These are phyloP conservation scores for Leucania comma DNA, from an alignment of 2,888 invertebrate species.

Conservation along the genomic window DNA sequence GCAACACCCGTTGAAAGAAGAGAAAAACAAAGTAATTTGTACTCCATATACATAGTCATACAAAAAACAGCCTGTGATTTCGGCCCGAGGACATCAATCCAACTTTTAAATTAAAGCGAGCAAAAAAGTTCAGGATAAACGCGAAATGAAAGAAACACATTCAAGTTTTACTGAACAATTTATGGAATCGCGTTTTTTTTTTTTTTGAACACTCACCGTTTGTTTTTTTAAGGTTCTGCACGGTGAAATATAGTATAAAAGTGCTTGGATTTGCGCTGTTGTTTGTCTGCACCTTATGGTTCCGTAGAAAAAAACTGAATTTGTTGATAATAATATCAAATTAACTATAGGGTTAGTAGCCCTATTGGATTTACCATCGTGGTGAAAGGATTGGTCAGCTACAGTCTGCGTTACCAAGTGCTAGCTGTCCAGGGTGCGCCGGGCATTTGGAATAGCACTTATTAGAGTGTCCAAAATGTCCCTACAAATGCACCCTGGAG, in stretches of 20 bases:
- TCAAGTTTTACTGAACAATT: conserved; percentile 67
- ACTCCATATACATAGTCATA: conserved; percentile 69
- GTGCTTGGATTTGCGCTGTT: no score
- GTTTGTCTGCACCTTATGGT: no score
- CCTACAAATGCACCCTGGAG: no score
- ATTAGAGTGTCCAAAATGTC: no score
- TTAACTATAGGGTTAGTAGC: no score
- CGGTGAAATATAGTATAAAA: neutral
- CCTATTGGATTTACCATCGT: no score
- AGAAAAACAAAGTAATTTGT: conserved; percentile 64
- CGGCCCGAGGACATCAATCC: conserved; percentile 80
- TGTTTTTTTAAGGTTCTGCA: conserved; percentile 28
- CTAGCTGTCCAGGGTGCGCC: no score
- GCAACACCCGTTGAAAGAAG: conserved; percentile 35
- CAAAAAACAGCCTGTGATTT: conserved; percentile 70
- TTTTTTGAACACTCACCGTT: conserved; percentile 18
- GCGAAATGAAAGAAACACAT: conserved; percentile 73
- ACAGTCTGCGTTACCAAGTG: no score
- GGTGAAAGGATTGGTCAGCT: no score
- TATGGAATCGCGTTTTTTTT: conserved; percentile 55
- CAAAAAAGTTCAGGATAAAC: conserved; percentile 76
- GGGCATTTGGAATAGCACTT: no score
- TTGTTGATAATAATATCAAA: no score
- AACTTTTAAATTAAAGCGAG: conserved; percentile 87
- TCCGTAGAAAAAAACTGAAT: no score